Evolutionary conservation across 1,140 invertebrate species (phyloP), one percentile per base, ranked within the genome.

Genomic region (Hirudo medicinalis): DNA sequence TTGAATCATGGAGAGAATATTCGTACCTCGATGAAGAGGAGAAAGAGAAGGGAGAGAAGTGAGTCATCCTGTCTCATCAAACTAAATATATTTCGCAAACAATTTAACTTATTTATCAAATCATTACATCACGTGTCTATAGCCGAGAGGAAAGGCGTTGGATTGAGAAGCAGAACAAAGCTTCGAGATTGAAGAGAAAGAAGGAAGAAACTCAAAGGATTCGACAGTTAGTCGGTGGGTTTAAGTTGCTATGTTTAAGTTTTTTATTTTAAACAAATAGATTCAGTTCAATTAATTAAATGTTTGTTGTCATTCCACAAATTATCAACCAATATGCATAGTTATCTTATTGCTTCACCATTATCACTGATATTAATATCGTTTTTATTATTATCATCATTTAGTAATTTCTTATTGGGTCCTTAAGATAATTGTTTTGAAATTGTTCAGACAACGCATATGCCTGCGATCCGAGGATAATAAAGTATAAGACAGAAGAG

Each of bases 11-110:
- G 96, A 85, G 96, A 75, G 96, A 99, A 78, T 99, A 90, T 84
- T 98, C 94, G n/a, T 99, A 99, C 81, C 82, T 97, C 72, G 96
- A 99, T 82, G 94, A 97, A 83, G 96, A 98, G 80, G 94, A 97
- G 76, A 98, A 97, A 81, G 93, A 97, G 79, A 94, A 92, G 79
- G 96, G 94, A 5, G 89, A 94, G 82, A 93, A 86, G 83, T 80
- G 73, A 78, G 78, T 13, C 43, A 2, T 49, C 0, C 15, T 49
- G 4, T 9, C 9, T 49, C 32, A 36, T 36, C 32, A 36, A 36
- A 36, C 6, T 3, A 3, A 36, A 36, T 36, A 3, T 6, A 36
- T 36, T 36, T 2, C 32, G 6, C 32, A 36, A 36, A 36, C 32
- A 36, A 36, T 36, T 36, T 36, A 36, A 36, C 6, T 57, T 20